Base-by-base conservation (phyloP, 2,797 vertebrate species). In the Aselliscus stoliczkanus region DNA sequence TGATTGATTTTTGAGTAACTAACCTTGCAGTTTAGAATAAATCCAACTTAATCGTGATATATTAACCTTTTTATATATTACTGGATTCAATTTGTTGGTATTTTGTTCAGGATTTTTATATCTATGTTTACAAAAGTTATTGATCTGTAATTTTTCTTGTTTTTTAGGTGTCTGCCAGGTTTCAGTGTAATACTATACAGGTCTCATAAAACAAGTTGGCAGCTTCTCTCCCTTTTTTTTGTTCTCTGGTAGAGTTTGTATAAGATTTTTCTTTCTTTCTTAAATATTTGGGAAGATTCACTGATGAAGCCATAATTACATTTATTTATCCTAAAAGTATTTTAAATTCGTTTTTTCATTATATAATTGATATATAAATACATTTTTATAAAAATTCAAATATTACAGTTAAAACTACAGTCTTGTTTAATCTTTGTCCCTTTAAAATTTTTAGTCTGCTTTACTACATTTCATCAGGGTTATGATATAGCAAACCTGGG, bases 1-100 rank as follows among this genome's bases (percentile, higher is more conserved):
- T 70, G 23, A 72, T 73, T 85, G 67, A 75, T 60, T 87, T 90
- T 83, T 95, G 12, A 42, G 7, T 77, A 79, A 87, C 39, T 77
- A 79, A 87, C 39, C 67, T 80, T 89, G 54, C 44, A 64, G 94
- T 88, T 95, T 95, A 31, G 58, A 95, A 81, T 95, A 89, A 94
- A 89, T 83, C 31, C 31, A 80, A 69, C 23, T 52, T 82, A 83
- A 83, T 69, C 9, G 5, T 94, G 62, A 82, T 73, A 39, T 73
- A 21, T 72, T 94, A 44, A 50, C 39, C 13, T 77, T 37, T 85
- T 95, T 79, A 54, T 86, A 69, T 84, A 34, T 87, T 67, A 81
- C 18, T 84, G 34, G 10, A 56, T 56, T 95, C 42, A 13, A 56
- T 84, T 70, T 90, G 37, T 23, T 88, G 76, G 60, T 86, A 64